Evolutionary conservation across 2,888 invertebrate genomes (phyloP), one percentile per base, ranked within the genome.

Genomic region (Geotrupes spiniger): DNA sequence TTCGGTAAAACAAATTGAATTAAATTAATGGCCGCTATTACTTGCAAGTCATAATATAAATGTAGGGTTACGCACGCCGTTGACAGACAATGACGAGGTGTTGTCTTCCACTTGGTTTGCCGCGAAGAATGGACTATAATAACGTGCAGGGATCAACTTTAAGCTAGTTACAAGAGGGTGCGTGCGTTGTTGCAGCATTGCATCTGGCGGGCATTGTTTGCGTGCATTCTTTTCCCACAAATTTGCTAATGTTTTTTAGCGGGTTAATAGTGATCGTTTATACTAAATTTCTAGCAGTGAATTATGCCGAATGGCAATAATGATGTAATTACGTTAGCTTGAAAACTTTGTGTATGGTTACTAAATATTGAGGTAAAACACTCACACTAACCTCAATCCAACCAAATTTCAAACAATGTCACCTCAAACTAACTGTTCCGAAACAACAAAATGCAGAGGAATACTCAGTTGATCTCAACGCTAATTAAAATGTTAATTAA

Each of bases 41-140:
- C 42, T 45, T 49, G 45, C 44, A 49, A 49, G 49, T 49, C 44
- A 42, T 42, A 14, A 25, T 21, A 49, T 42, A 41, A 50, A 53
- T 25, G 33, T 50, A 51, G 56, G 56, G 53, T 52, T 54, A 54
- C 60, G 65, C 61, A 62, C 68, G 69, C 63, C 59, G 61, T 55
- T 66, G 69, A 69, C 67, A 65, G 62, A 58, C 64, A 63, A 63
- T 66, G 68, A 68, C 66, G 69, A 71, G 71, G 70, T 72, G 71
- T 71, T 69, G 66, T 66, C 71, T 73, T 73, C 70, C 74, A 66
- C 66, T 69, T 70, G 72, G 71, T 68, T 73, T 66, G 63, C 53
- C 67, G 59, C 63, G 63, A 73, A 74, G 73, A 74, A 74, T 74
- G 68, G 64, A 61, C 59, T 63, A 61, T 71, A 72, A 71, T 71